These are phyloP conservation scores for Hirundo rustica DNA, from an alignment of 2,797 vertebrate genomes.

Conservation along the genomic window DNA sequence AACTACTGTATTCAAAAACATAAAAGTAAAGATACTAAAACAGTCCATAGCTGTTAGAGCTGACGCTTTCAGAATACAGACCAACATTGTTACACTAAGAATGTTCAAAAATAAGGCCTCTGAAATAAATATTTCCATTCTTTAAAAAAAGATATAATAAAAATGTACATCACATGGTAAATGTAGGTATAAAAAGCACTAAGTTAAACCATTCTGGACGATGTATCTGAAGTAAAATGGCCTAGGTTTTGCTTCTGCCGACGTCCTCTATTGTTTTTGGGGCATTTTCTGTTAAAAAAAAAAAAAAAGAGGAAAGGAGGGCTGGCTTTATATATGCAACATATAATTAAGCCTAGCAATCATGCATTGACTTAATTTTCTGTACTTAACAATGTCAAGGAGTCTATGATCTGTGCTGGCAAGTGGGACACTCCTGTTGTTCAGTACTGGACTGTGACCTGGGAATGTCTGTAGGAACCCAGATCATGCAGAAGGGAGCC, in stretches of 20 bases:
- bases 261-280: conserved; percentile 92
- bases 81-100: conserved; percentile 82
- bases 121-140: conserved; percentile 92
- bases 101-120: conserved; percentile 92
- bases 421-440: neutral
- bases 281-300: conserved; percentile 87
- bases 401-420: neutral
- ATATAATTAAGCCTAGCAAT: neutral
- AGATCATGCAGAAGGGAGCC: neutral
- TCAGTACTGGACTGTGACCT: neutral
- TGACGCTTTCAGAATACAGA: conserved; percentile 78
- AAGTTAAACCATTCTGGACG: conserved; percentile 93
- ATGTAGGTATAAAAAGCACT: conserved; percentile 84
- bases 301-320: neutral
- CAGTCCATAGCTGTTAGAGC: conserved; percentile 81
- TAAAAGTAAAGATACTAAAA: conserved; percentile 76
- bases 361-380: neutral
- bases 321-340: neutral
- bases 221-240: conserved; percentile 94
- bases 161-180: conserved; percentile 86
- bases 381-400: neutral
- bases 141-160: conserved; percentile 86
- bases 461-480: neutral
- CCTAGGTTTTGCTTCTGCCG: conserved; percentile 95
- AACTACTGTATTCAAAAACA: conserved; percentile 77